These are phyloP conservation scores for Chrysochloris asiatica DNA, from an alignment of 2,113 vertebrate species.

Conservation along the genomic window DNA sequence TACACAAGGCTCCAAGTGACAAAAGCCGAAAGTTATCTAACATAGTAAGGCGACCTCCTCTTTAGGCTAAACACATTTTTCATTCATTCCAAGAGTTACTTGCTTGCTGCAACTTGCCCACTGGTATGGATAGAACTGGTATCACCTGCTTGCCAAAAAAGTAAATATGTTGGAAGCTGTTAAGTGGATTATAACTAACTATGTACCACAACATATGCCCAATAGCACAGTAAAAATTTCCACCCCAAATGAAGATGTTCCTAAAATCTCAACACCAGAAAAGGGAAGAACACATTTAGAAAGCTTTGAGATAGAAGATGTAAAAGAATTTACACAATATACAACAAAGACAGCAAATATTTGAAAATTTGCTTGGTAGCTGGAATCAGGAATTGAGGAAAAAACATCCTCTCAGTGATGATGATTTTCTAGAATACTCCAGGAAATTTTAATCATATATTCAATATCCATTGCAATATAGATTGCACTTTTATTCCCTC, in stretches of 20 bases:
- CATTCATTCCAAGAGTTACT: neutral
- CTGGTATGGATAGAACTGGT: slow-evolving; percentile 7
- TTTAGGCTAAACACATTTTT: neutral
- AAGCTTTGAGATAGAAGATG: neutral
- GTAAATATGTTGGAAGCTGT: slow-evolving; percentile 39
- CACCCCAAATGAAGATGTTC: neutral
- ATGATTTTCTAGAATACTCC: slow-evolving; percentile 24
- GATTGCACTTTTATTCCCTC: neutral
- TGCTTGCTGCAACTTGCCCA: neutral
- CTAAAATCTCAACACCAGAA: slow-evolving; percentile 37
- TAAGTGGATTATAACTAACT: slow-evolving; percentile 64
- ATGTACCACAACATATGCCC: neutral
- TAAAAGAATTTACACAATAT: neutral
- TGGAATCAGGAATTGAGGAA: neutral
- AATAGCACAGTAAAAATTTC: neutral
- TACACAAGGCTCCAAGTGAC: neutral
- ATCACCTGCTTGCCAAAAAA: slow-evolving; percentile 33
- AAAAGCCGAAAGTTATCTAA: slow-evolving; percentile 30
- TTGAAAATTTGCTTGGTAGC: slow-evolving; percentile 39
- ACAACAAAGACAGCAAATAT: slow-evolving; percentile 44
- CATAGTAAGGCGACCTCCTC: neutral
- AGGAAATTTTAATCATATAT: neutral
- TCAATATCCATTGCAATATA: slow-evolving; percentile 4
- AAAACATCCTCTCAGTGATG: neutral
- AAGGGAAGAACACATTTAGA: neutral